Base-by-base conservation (phyloP, 2,797 vertebrate genomes). In the Nyctalus aviator region DNA sequence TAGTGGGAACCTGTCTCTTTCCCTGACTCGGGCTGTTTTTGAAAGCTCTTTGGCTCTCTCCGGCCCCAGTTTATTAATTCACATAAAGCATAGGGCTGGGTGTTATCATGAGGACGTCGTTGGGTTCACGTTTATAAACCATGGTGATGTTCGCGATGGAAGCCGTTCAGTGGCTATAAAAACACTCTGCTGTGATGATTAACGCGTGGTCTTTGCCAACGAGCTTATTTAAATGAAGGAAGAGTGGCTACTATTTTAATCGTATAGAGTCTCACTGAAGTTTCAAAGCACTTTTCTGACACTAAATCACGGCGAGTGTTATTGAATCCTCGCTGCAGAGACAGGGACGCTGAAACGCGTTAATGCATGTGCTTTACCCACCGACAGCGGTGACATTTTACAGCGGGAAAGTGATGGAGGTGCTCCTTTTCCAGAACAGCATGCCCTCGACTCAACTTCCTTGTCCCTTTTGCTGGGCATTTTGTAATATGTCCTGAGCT, bases 221-320 rank as follows among this genome's bases (percentile, higher is more conserved):
- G 35, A 96, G 93, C 90, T 95, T 93, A 90, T 96, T 97, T 94
- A 95, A 94, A 94, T 90, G 91, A 95, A 85, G 75, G 57, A 90
- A 95, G 73, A 66, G 90, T 71, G 87, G 95, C 94, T 93, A 82
- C 90, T 95, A 83, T 95, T 96, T 96, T 95, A 94, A 95, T 95
- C 11, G 0, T 62, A 62, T 27, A 57, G 68, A 79, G 12, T 82
- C 81, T 94, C 84, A 78, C n/a, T 88, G 50, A 84, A 94, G 69
- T 84, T 93, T 87, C 84, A 90, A 95, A 93, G 89, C 55, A 44
- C 41, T 78, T 95, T 93, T 71, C 64, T 0, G 1, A 76, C 81
- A 69, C 48, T 87, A 73, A 92, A 71, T 91, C 46, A 73, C 30
- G 8, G 44, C 25, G 92, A 93, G 55, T 84, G 64, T 84, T 82